Percentiles rank a stretch among this genome's conserved stretches.
These are phyloP conservation scores for Semaprochilodus insignis DNA, from an alignment of 2,797 vertebrate species.

Conservation along the genomic window DNA sequence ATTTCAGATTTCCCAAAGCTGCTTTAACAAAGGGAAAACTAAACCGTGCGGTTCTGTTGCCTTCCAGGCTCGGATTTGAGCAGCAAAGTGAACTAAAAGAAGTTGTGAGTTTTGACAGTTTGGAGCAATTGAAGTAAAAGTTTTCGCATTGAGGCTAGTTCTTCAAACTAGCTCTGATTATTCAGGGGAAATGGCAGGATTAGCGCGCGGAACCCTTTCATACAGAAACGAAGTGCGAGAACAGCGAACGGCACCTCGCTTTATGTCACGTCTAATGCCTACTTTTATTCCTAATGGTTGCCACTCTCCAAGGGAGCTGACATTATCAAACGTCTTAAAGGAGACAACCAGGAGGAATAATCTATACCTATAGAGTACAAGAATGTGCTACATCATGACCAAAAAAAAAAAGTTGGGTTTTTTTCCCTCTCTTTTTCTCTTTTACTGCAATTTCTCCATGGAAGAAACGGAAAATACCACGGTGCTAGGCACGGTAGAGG, in stretches of 20 bases:
- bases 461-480: neutral
- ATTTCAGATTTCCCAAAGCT: no score
- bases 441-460: slow-evolving; percentile 53
- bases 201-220: neutral
- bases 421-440: neutral
- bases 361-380: neutral
- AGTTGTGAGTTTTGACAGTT: neutral
- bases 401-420: neutral
- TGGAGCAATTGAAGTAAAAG: neutral
- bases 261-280: slow-evolving; percentile 7
- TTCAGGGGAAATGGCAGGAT: neutral
- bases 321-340: slow-evolving; percentile 2
- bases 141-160: neutral
- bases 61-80: neutral
- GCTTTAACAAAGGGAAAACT: no score
- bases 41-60: no score
- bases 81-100: neutral
- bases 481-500: neutral
- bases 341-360: slow-evolving; percentile 9
- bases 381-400: neutral
- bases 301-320: neutral
- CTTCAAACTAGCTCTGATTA: neutral
- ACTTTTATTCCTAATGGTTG: slow-evolving; percentile 17
- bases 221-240: neutral
- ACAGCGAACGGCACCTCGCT: neutral